Evolutionary conservation across 2,797 vertebrate genomes (phyloP).

Genomic region (Hippoglossus hippoglossus): DNA sequence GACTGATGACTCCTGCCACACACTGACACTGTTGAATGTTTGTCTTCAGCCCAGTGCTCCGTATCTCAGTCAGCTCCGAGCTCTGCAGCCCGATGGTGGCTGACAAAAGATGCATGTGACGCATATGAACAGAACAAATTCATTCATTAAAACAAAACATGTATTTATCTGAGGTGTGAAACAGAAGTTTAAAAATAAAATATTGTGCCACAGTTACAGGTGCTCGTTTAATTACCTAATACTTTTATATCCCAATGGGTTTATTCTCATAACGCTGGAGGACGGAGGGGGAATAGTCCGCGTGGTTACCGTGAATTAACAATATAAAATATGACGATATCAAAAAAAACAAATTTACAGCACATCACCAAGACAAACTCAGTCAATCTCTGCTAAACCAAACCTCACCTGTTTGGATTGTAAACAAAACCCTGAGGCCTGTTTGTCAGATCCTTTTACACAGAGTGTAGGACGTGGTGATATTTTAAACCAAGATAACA

Average conservation of each 20-base stretch:
- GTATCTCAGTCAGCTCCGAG: constrained; percentile 6
- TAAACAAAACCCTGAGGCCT: neutral
- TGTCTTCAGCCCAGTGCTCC: constrained; percentile 1
- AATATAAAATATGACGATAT: too few species aligned
- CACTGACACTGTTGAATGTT: constrained; percentile 9
- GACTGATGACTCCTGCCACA: constrained; percentile 18
- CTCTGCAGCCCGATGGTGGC: neutral
- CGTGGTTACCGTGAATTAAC: neutral
- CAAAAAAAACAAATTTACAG: neutral
- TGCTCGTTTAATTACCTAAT: too few species aligned
- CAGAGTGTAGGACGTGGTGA: too few species aligned
- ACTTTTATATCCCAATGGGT: too few species aligned
- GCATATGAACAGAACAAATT: neutral
- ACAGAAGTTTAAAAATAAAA: constrained; percentile 8
- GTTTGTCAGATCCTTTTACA: neutral
- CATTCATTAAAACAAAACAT: constrained; percentile 17
- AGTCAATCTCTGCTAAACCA: constrained; percentile 7
- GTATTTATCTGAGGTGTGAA: constrained; percentile 19
- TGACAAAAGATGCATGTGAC: constrained; percentile 13
- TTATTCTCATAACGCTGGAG: too few species aligned
- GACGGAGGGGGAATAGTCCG: neutral
- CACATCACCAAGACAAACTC: neutral
- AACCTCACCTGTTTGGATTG: neutral
- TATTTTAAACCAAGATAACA: neutral
- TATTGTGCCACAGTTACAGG: neutral